Base-by-base conservation (phyloP, 2,113 vertebrate genomes). In the Tiliqua scincoides region DNA sequence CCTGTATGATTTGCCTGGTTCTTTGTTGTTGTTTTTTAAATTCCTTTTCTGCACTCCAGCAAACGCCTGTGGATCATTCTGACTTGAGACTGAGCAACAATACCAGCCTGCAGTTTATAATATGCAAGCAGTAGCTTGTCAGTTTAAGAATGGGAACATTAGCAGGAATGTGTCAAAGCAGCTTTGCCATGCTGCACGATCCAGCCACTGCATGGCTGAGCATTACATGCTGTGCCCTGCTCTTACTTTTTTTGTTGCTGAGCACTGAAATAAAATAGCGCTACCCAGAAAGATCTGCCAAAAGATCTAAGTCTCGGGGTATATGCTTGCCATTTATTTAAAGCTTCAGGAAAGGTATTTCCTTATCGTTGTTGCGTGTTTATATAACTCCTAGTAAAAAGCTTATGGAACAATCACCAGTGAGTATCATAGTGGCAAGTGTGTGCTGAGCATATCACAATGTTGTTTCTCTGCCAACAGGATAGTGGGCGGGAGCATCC, bases 111-210 rank as follows among this genome's bases (percentile, higher is more conserved):
- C 23, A 71, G 20, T 25, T 54, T 21, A 30, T 3, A 87, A 74
- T 43, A 57, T 3, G 72, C 21, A 54, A 3, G 2, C 20, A 57
- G 43, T 37, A 72, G 71, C 78, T 83, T 78, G 8, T 27, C 54
- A 30, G 27, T 2, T 21, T 80, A 6, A 61, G 12, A 35, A 76
- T 25, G 17, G 48, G 37, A 57, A 21, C 70, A 37, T 74, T 81
- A 75, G 25, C 61, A 86, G 79, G 23, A 65, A 74, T 75, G 23
- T 80, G 70, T 81, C 70, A 81, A 81, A 81, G 61, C 59, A n/a
- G 11, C 65, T 86, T 63, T n/a, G 8, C 62, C 63, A 59, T 6
- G n/a, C 4, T 15, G 23, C 48, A 71, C 65, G 40, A 71, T 59
- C 35, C 70, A 40, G 37, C 23, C 25, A 61, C 48, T 10, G 32